Conservation (phyloP, 2,113 vertebrate genomes). For the Grammomys dolichurus region DNA sequence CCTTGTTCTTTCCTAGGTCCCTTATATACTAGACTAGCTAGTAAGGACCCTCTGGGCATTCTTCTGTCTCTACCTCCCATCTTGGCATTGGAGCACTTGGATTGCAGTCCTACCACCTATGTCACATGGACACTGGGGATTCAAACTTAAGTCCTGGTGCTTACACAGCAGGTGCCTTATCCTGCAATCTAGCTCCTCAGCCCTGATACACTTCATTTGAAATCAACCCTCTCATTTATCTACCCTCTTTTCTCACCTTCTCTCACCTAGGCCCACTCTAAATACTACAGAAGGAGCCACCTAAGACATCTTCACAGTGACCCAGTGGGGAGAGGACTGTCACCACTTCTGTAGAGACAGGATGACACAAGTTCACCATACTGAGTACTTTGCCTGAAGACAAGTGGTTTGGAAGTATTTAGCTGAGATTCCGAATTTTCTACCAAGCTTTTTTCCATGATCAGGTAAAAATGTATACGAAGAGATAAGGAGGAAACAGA, state of each 20-base stretch:
- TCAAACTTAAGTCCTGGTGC: not conserved
- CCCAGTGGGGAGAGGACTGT: not conserved
- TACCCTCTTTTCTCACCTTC: not conserved
- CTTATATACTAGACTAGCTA: not conserved
- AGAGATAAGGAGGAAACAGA: not conserved
- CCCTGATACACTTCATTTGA: not conserved
- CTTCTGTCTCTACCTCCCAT: not conserved
- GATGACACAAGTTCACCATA: not conserved
- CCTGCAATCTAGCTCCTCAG: not conserved
- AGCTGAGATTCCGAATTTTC: not conserved
- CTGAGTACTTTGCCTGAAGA: not conserved
- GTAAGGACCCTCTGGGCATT: not conserved
- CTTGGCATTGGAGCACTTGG: not conserved
- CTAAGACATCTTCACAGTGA: not conserved
- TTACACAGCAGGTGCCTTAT: not conserved
- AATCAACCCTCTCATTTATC: not conserved
- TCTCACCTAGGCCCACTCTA: not conserved
- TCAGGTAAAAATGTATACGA: not conserved
- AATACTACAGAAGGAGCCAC: not conserved
- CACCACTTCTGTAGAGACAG: not conserved
- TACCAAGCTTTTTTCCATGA: not conserved
- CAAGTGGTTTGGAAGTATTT: not conserved
- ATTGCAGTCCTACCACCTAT: not conserved
- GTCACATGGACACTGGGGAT: not conserved
- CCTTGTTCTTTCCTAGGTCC: not conserved